Evolutionary conservation across 2,888 invertebrate species (phyloP), one percentile per base, ranked within the genome.

Genomic region (Dicycla oo): DNA sequence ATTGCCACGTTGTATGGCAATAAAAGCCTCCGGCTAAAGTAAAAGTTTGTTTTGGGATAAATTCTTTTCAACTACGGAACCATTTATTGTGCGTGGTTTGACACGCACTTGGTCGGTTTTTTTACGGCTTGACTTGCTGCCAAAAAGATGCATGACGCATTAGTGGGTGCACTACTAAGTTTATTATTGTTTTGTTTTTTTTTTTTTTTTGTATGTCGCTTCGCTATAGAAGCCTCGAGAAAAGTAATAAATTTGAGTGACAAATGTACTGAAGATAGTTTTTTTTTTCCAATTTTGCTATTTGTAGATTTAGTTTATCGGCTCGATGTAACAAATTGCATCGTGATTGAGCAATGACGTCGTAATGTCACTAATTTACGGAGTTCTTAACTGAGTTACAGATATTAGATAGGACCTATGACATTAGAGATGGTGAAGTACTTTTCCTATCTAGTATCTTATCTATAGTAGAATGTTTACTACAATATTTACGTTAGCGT

Each of bases 61-160:
- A n/a, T n/a, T n/a, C n/a, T n/a, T n/a, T n/a, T n/a, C n/a, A n/a
- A n/a, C n/a, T n/a, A n/a, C n/a, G n/a, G n/a, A n/a, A n/a, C n/a
- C n/a, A n/a, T n/a, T n/a, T n/a, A n/a, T n/a, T n/a, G n/a, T n/a
- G n/a, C n/a, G n/a, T n/a, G n/a, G n/a, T n/a, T n/a, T n/a, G n/a
- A n/a, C n/a, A n/a, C n/a, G n/a, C n/a, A n/a, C n/a, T n/a, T n/a
- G n/a, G n/a, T n/a, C n/a, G n/a, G n/a, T n/a, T n/a, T n/a, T 84
- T 83, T 84, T 75, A 72, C 61, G 23, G 47, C 63, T 82, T 84
- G 80, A 75, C 49, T 58, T 34, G 47, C 26, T 82, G 83, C 83
- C 83, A 82, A 84, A 82, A 82, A 40, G 53, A 63, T 63, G 71
- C 83, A 69, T 77, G 77, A 84, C 77, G 76, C 82, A 74, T 49